Base-by-base conservation (phyloP, 2,113 vertebrate genomes). In the Bubalus kerabau region DNA sequence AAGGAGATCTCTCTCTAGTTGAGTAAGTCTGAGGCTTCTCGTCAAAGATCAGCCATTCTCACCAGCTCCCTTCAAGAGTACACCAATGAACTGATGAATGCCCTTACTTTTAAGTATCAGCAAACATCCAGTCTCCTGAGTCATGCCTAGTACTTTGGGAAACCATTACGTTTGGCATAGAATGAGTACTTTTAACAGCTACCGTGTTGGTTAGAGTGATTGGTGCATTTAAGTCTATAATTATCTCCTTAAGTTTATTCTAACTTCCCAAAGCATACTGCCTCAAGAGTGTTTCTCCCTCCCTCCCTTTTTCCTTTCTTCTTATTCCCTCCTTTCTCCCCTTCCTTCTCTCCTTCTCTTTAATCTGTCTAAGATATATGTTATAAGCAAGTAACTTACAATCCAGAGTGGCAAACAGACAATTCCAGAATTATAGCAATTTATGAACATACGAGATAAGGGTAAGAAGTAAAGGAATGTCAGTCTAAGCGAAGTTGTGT, bases 401-500 rank as follows among this genome's bases (percentile, higher is more conserved):
- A 8, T 57, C 14, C 52, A 56, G 40, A 48, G 23, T 10, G 30
- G 21, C 8, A 71, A 48, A 78, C 0, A 83, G 23, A 24, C 2
- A 43, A 16, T 50, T 57, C 5, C 50, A 78, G 60, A 90, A 24
- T 15, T 50, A 36, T 11, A 78, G 36, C 1, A 81, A 48, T 17
- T n/a, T 40, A 19, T 80, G 52, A 76, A 76, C 92, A 90, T 16
- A 10, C 1, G 43, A 50, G 26, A 5, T 24, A 32, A 81, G 32
- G 4, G 0, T 17, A 78, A 87, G 14, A 13, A 0, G 3, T 36
- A 19, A 48, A 12, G 71, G n/a, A 91, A 36, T 3, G 48, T 15
- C 14, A 16, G 2, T 43, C 17, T 17, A 26, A 64, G 71, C 57
- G 23, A 64, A 85, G 7, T 67, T 64, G 5, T 13, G 24, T 56